Percentiles rank a stretch among this genome's conserved stretches.
These are phyloP conservation scores for Odocoileus virginianus DNA, from an alignment of 2,113 vertebrate genomes.

Conservation along the genomic window DNA sequence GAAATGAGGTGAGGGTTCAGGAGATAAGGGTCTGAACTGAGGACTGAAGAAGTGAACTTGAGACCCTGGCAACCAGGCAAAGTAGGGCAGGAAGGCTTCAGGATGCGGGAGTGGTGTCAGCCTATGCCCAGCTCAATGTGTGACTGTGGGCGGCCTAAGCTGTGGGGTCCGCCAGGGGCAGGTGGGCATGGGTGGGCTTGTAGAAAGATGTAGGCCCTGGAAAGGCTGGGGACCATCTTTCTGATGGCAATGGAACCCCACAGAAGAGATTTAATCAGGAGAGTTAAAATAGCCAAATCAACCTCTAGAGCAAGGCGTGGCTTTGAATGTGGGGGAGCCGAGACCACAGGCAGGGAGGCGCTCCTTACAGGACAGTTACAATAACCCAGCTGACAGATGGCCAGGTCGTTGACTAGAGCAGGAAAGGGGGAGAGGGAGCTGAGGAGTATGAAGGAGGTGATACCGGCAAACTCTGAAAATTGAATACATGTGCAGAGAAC, in stretches of 20 bases:
- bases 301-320: neutral
- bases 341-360: neutral
- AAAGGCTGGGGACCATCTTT: neutral
- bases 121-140: neutral
- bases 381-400: neutral
- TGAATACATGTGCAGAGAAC: fast-evolving
- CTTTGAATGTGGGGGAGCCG: neutral
- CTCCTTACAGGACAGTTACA: neutral
- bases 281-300: neutral
- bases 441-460: neutral
- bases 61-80: neutral
- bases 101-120: neutral
- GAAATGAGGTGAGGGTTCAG: neutral
- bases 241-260: neutral
- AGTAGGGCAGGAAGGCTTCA: neutral
- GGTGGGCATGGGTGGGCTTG: neutral
- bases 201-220: neutral
- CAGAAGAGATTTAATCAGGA: neutral
- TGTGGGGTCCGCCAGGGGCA: neutral
- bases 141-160: fast-evolving
- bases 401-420: neutral
- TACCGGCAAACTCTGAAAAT: too few species aligned
- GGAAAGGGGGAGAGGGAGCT: neutral
- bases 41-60: neutral
- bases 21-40: neutral